These are phyloP conservation scores for Paraescarpia echinospica DNA, from an alignment of 1,140 invertebrate genomes.

Conservation along the genomic window DNA sequence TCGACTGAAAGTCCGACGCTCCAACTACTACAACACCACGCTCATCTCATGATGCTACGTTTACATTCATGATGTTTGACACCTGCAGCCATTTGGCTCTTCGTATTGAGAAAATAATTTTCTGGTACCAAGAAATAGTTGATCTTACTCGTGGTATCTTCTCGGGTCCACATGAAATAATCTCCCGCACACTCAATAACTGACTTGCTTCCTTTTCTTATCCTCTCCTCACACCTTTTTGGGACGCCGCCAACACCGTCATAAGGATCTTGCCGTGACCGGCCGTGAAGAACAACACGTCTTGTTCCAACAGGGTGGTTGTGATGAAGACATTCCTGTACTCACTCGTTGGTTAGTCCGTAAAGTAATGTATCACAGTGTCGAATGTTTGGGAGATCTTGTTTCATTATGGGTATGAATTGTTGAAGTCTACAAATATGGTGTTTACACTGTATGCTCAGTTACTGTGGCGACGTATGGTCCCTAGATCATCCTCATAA, in stretches of 20 bases:
- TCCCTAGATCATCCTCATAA: background rate
- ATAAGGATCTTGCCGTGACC: slow-evolving; percentile 38
- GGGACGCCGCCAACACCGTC: slow-evolving; percentile 35
- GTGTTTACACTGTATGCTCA: slow-evolving; percentile 25
- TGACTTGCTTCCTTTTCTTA: slow-evolving; percentile 30
- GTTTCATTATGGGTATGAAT: slow-evolving; percentile 20
- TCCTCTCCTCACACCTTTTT: slow-evolving; percentile 34
- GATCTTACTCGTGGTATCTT: slow-evolving; percentile 15
- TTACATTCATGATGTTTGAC: background rate
- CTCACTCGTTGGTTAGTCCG: slow-evolving; percentile 27
- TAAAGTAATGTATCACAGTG: slow-evolving; percentile 32
- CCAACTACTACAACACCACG: too few relatives aligned
- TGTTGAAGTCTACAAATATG: slow-evolving; percentile 26
- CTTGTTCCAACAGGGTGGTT: slow-evolving; percentile 16
- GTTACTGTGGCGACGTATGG: slow-evolving; percentile 29
- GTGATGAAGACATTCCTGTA: slow-evolving; percentile 34
- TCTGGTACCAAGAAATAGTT: slow-evolving; percentile 10
- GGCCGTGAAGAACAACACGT: slow-evolving; percentile 35
- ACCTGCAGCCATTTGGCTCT: background rate
- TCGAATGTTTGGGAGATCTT: slow-evolving; percentile 15
- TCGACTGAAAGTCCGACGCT: too few relatives aligned
- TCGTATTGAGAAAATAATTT: slow-evolving; percentile 21
- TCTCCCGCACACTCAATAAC: slow-evolving; percentile 33
- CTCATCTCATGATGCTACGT: too few relatives aligned
- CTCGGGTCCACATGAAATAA: slow-evolving; percentile 33